Conservation (phyloP, 2,113 vertebrate species). For the Chunga burmeisteri region DNA sequence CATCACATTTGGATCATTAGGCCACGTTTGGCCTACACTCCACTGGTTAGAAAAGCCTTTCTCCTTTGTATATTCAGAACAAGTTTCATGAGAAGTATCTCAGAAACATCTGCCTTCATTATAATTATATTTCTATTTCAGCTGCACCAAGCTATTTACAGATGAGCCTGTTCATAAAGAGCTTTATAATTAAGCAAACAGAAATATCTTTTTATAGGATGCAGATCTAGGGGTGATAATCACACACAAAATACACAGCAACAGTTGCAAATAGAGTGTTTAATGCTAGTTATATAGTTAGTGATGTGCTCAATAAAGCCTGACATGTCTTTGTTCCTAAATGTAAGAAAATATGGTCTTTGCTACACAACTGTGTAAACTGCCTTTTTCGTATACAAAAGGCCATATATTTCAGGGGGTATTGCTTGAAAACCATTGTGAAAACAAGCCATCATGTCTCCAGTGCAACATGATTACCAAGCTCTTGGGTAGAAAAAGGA, state of each 20-base stretch:
- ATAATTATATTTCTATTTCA: constrained; percentile 89
- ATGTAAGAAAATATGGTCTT: constrained; percentile 77
- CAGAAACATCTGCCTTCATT: constrained; percentile 85
- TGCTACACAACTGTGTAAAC: constrained; percentile 69
- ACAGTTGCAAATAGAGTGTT: constrained; percentile 85
- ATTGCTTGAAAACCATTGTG: constrained; percentile 27
- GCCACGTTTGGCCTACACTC: constrained; percentile 7
- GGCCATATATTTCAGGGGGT: constrained; percentile 54
- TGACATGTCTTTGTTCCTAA: constrained; percentile 80
- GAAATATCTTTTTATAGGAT: constrained; percentile 89
- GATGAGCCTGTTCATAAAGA: constrained; percentile 84
- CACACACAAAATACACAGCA: constrained; percentile 85
- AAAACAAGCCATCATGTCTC: neutral
- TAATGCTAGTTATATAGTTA: constrained; percentile 82
- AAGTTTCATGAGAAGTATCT: constrained; percentile 79
- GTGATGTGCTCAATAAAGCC: constrained; percentile 79
- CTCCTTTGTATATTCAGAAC: constrained; percentile 77
- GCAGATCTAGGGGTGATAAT: constrained; percentile 84
- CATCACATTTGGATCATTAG: constrained; percentile 2
- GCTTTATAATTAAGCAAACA: constrained; percentile 89
- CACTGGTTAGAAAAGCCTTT: constrained; percentile 32
- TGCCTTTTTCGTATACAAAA: constrained; percentile 67
- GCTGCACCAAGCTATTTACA: constrained; percentile 86
- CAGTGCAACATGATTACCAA: neutral
- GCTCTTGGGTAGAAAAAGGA: neutral